These are phyloP conservation scores for Elaeidobius kamerunicus DNA, from an alignment of 2,888 invertebrate species.

Conservation along the genomic window DNA sequence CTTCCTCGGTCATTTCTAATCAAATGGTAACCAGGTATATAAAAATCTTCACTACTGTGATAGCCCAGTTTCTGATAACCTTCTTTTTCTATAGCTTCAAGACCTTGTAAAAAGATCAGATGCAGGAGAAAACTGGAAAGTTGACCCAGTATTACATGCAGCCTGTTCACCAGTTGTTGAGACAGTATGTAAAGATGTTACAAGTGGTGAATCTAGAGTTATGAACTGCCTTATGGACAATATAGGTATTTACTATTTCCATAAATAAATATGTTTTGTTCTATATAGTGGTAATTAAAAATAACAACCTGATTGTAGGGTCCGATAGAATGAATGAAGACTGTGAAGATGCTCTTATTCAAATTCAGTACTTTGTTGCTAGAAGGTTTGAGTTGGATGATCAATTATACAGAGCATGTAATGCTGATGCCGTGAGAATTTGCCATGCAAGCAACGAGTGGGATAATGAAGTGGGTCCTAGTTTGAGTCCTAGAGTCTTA, in stretches of 20 bases:
- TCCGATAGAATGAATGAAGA: conserved; percentile 79
- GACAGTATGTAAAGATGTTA: conserved; percentile 67
- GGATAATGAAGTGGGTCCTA: conserved; percentile 67
- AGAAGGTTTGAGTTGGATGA: conserved; percentile 93
- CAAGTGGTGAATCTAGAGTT: conserved; percentile 75
- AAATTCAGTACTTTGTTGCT: conserved; percentile 96
- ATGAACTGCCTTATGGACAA: conserved; percentile 95
- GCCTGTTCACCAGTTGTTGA: conserved; percentile 86
- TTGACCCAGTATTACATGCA: conserved; percentile 85
- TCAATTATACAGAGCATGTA: conserved; percentile 83
- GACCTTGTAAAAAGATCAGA: conserved; percentile 81
- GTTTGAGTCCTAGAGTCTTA: conserved; percentile 78
- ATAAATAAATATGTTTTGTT: conserved; percentile 1
- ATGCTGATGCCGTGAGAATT: conserved; percentile 76
- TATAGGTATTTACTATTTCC: conserved; percentile 56
- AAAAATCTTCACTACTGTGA: too few species aligned
- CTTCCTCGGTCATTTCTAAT: too few species aligned
- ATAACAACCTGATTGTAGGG: too few species aligned
- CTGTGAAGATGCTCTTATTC: conserved; percentile 88
- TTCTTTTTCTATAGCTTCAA: conserved; percentile 59
- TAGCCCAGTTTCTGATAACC: too few species aligned
- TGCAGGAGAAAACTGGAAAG: conserved; percentile 92
- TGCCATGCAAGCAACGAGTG: conserved; percentile 80
- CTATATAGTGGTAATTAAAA: too few species aligned
- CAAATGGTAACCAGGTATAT: too few species aligned